These are phyloP conservation scores for Iguana delicatissima DNA, from an alignment of 2,797 vertebrate genomes.

Conservation along the genomic window DNA sequence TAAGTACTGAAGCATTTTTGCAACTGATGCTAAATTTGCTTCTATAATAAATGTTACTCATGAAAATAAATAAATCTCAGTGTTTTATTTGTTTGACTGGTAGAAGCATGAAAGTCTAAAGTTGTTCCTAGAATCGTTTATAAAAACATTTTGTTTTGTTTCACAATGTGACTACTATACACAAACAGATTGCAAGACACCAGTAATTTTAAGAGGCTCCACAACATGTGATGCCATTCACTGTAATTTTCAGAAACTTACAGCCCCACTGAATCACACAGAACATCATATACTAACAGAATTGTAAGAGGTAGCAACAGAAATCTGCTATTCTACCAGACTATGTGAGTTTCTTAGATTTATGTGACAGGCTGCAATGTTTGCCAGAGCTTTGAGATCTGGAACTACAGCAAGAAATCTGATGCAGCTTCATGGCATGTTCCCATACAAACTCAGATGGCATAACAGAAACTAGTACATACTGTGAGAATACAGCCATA, in stretches of 20 bases:
- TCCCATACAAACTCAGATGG: neutral
- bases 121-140: neutral
- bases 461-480: neutral
- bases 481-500: no score
- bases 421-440: neutral
- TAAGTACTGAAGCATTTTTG: neutral
- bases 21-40: neutral
- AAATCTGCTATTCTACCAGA: neutral
- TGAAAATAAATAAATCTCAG: neutral
- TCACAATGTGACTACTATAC: neutral
- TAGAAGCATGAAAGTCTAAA: neutral
- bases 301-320: neutral
- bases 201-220: neutral
- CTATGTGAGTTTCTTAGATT: neutral
- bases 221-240: neutral
- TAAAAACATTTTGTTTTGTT: neutral
- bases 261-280: neutral
- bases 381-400: neutral
- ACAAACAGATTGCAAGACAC: neutral
- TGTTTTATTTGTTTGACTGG: neutral
- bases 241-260: neutral
- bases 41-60: neutral
- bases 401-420: neutral
- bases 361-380: neutral
- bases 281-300: neutral